Evolutionary conservation across 2,113 vertebrate genomes (phyloP).

Genomic region (Sphyrna mokarran): DNA sequence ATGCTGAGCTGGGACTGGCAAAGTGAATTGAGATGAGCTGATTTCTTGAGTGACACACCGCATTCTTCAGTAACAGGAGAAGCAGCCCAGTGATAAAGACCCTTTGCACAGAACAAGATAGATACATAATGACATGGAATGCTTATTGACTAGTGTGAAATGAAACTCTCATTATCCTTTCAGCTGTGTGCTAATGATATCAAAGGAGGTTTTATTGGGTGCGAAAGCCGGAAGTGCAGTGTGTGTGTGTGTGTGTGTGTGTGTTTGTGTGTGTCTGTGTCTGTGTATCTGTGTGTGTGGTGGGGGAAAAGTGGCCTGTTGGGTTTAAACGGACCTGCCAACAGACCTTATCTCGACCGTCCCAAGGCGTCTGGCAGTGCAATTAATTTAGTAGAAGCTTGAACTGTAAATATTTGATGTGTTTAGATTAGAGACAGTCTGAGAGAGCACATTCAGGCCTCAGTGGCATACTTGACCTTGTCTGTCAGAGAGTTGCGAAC

Average conservation of each 20-base stretch:
- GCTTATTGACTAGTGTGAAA: background rate
- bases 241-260: too few relatives aligned
- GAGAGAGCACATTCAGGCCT: background rate
- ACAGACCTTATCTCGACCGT: background rate
- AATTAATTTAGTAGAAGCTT: background rate
- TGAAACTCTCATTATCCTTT: background rate
- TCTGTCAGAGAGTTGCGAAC: background rate
- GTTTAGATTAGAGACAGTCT: background rate
- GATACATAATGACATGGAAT: background rate
- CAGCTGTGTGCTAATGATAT: background rate
- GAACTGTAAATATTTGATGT: background rate
- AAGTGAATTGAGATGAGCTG: background rate
- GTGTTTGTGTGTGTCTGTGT: too few relatives aligned
- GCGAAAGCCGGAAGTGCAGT: background rate
- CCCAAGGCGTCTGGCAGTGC: background rate
- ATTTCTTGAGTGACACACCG: background rate
- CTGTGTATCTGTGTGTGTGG: too few relatives aligned
- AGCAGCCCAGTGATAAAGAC: background rate
- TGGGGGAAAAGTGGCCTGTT: background rate
- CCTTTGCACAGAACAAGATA: background rate
- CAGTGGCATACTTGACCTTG: background rate
- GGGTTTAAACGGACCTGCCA: background rate
- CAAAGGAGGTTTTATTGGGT: conserved; percentile 12
- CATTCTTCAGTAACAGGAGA: background rate
- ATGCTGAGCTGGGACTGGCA: background rate